A percentile compares a stretch with the other conserved stretches of the same genome.
Conservation (phyloP, 2,113 vertebrate genomes). For the Serinus canaria region DNA sequence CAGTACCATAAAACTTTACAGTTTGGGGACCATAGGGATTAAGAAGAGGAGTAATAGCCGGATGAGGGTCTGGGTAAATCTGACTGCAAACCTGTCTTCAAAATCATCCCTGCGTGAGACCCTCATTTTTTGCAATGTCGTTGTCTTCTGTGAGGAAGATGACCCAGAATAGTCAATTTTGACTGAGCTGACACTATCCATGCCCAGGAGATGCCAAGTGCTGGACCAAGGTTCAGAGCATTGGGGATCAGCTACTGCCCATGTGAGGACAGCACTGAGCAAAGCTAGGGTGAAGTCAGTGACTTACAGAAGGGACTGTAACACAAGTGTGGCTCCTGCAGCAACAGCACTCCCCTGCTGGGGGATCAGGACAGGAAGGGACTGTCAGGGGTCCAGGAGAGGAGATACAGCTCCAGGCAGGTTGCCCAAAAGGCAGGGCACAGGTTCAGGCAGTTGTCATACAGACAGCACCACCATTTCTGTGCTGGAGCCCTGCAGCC, state of each 20-base stretch:
- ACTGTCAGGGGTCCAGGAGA: background rate
- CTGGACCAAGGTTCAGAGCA: background rate
- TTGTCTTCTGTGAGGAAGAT: background rate
- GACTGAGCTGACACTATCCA: background rate
- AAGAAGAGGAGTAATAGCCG: background rate
- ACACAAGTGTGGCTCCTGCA: background rate
- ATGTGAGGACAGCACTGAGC: accelerated
- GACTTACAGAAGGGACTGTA: background rate
- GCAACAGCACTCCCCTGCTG: background rate
- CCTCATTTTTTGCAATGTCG: background rate
- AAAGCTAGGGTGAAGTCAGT: background rate
- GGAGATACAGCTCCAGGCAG: background rate
- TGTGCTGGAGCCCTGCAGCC: accelerated
- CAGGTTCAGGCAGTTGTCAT: background rate
- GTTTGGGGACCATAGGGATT: background rate
- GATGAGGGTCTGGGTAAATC: background rate
- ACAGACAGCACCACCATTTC: background rate
- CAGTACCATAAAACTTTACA: background rate
- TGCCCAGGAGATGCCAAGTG: background rate
- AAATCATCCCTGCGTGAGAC: background rate
- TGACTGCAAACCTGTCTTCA: background rate
- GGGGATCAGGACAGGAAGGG: accelerated
- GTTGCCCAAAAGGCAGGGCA: background rate
- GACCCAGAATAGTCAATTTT: background rate
- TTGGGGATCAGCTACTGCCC: background rate